Conservation (phyloP, 2,888 invertebrate genomes). For the Caenorhabditis wallacei region DNA sequence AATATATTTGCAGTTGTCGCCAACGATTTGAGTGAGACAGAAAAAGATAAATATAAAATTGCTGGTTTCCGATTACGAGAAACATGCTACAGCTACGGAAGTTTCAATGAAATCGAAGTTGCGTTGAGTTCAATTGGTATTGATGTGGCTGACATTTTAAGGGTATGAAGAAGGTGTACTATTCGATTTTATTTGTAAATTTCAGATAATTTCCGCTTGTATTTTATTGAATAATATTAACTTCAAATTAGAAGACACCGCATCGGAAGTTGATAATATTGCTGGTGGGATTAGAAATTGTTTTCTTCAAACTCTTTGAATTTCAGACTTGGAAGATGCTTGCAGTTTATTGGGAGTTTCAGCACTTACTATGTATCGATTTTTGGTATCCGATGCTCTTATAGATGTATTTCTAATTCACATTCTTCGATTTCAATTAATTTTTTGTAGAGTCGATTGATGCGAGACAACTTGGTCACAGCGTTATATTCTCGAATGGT, state of each 20-base stretch:
- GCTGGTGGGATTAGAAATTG: conserved; percentile 37
- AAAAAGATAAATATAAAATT: conserved; percentile 66
- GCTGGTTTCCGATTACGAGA: conserved; percentile 70
- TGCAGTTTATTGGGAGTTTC: conserved; percentile 65
- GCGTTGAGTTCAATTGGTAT: conserved; percentile 61
- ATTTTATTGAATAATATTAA: conserved; percentile 68
- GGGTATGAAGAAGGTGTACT: conserved; percentile 14
- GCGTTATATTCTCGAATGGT: conserved; percentile 65
- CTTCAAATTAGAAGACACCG: conserved; percentile 58
- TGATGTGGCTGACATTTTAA: conserved; percentile 59
- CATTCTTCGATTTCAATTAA: not conserved
- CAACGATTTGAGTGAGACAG: conserved; percentile 66
- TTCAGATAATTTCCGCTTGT: conserved; percentile 68
- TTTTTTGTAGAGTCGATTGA: conserved; percentile 58
- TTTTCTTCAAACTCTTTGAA: no score
- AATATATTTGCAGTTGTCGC: conserved; percentile 71
- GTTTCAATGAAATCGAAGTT: conserved; percentile 62
- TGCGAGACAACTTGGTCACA: conserved; percentile 65
- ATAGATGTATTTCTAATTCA: conserved; percentile 42
- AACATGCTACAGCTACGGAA: conserved; percentile 64
- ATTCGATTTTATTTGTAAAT: not conserved
- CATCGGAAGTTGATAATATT: conserved; percentile 68
- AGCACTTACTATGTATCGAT: conserved; percentile 66
- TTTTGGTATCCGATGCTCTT: conserved; percentile 54
- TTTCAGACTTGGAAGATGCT: conserved; percentile 71